A percentile compares a stretch with the other conserved stretches of the same genome.
Evolutionary conservation across 2,797 vertebrate genomes (phyloP).

Genomic region (Champsocephalus gunnari): DNA sequence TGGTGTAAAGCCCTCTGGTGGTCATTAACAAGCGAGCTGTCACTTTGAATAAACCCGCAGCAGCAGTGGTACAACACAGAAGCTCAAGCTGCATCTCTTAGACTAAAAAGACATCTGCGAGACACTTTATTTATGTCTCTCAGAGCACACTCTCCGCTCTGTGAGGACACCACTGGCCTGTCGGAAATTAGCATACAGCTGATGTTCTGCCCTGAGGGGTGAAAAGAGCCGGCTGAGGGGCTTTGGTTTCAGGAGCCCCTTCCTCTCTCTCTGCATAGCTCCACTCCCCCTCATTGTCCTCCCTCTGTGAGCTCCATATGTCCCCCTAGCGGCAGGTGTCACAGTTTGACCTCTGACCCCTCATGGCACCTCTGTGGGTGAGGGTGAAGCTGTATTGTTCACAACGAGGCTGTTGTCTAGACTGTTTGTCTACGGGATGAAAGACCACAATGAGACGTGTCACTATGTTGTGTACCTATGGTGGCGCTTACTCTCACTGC

Average conservation of each 20-base stretch:
- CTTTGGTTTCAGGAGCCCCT: constrained; percentile 63
- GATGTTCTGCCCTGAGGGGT: constrained; percentile 69
- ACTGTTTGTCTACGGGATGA: constrained; percentile 57
- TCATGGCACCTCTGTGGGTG: constrained; percentile 54
- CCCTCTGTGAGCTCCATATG: constrained; percentile 73
- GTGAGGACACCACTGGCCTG: constrained; percentile 46
- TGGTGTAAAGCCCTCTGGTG: constrained; percentile 27
- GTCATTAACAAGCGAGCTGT: constrained; percentile 12
- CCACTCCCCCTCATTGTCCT: constrained; percentile 73
- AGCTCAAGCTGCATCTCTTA: constrained; percentile 27
- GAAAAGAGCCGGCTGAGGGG: constrained; percentile 63
- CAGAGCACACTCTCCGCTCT: constrained; percentile 54
- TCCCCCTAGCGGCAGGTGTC: constrained; percentile 84
- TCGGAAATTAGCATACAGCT: constrained; percentile 86
- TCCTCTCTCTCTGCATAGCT: constrained; percentile 65
- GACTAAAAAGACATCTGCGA: constrained; percentile 53
- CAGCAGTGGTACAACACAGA: constrained; percentile 5
- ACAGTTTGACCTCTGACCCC: constrained; percentile 74
- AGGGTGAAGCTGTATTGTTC: constrained; percentile 72
- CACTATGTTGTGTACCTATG: constrained; percentile 22
- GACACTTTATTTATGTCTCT: constrained; percentile 39
- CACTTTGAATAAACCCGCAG: constrained; percentile 30
- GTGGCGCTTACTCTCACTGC: constrained; percentile 4
- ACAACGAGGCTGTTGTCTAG: constrained; percentile 70
- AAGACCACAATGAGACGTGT: constrained; percentile 54